Evolutionary conservation across 2,113 vertebrate genomes (phyloP).

Genomic region (Cygnus buccinator): DNA sequence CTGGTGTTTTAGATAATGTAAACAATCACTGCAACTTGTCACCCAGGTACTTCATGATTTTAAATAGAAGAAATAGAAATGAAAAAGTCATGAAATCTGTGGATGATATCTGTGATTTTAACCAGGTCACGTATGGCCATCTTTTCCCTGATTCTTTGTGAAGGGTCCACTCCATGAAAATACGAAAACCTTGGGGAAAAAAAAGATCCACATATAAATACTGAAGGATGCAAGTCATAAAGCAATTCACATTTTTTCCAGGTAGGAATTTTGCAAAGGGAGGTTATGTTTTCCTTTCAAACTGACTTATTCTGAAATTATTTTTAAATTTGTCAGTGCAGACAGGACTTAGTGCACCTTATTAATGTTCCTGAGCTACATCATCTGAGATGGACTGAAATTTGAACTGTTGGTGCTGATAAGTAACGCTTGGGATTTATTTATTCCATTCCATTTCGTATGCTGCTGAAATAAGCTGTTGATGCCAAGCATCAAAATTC

Average conservation of each 20-base stretch:
- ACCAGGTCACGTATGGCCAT: accelerated
- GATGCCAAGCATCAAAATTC: not conserved
- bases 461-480: not conserved
- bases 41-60: not conserved
- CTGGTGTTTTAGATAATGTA: not conserved
- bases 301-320: not conserved
- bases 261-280: not conserved
- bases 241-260: not conserved
- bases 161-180: not conserved
- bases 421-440: not conserved
- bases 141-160: not conserved
- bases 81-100: not conserved
- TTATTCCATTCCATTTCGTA: not conserved
- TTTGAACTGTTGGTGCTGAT: not conserved
- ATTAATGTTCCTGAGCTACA: not conserved
- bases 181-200: not conserved
- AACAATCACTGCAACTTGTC: not conserved
- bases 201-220: not conserved
- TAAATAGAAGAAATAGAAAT: not conserved
- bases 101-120: not conserved
- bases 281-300: not conserved
- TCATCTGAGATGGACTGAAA: not conserved
- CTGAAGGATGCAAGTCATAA: not conserved
- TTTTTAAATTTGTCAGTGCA: not conserved
- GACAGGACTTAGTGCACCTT: not conserved